Evolutionary conservation across 2,113 vertebrate genomes (phyloP).

Genomic region (Nesogale talazaci): DNA sequence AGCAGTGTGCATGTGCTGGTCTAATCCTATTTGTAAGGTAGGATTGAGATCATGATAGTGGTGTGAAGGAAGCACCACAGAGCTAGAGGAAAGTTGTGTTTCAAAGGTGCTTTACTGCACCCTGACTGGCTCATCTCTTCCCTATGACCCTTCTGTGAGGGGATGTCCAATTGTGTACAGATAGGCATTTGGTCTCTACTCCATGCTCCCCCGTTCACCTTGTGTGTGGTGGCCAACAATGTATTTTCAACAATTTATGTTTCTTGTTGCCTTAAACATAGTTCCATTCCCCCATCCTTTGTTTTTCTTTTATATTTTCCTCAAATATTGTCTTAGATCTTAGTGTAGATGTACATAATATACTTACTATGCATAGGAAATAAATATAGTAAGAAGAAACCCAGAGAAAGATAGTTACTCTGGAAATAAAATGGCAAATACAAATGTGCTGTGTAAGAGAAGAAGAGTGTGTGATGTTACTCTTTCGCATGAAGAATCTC

Average conservation of each 20-base stretch:
- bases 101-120: too few species aligned
- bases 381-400: neutral
- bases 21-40: too few species aligned
- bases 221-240: too few species aligned
- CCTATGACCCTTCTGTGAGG: too few species aligned
- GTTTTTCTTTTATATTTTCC: conserved; percentile 45
- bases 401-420: conserved; percentile 8
- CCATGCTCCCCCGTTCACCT: too few species aligned
- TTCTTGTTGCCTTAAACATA: conserved; percentile 51
- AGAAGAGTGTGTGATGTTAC: neutral
- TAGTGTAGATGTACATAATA: neutral
- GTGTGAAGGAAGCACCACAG: too few species aligned
- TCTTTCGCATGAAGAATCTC: neutral
- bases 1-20: too few species aligned
- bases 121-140: too few species aligned
- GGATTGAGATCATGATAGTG: too few species aligned
- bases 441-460: conserved; percentile 23
- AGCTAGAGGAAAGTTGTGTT: too few species aligned
- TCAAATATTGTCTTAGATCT: conserved; percentile 23
- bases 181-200: too few species aligned
- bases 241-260: conserved; percentile 51
- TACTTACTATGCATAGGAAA: neutral
- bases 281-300: neutral
- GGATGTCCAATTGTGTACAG: too few species aligned
- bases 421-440: conserved; percentile 31